Evolutionary conservation across 92 coral and sea anemone species (phyloP).

Genomic region (Umimayanthus kanabou): DNA sequence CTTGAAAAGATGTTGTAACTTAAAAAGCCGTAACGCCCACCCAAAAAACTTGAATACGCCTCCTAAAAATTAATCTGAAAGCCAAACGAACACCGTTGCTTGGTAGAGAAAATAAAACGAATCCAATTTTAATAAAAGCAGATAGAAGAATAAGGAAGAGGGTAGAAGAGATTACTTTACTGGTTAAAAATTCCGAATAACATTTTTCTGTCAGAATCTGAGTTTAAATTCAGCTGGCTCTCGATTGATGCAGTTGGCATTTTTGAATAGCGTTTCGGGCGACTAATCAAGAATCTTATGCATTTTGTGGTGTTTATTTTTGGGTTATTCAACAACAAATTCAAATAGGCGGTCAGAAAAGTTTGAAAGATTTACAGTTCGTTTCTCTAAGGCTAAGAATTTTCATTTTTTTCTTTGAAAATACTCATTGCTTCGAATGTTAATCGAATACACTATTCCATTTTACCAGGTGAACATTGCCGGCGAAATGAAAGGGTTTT

Average conservation of each 20-base stretch:
- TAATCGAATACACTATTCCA: too few relatives aligned
- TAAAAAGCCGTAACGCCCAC: not conserved
- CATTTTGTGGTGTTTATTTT: not conserved
- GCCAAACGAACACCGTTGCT: conserved; percentile 12
- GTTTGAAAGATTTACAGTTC: not conserved
- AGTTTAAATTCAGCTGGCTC: not conserved
- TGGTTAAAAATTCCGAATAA: not conserved
- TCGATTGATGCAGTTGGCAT: not conserved
- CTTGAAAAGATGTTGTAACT: not conserved
- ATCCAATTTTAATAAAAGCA: not conserved
- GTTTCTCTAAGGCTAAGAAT: not conserved
- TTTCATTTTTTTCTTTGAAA: not conserved
- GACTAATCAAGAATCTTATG: not conserved
- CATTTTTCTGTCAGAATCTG: not conserved
- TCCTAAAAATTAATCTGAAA: not conserved
- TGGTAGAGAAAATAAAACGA: not conserved
- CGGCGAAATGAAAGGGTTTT: not conserved
- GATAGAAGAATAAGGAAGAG: not conserved
- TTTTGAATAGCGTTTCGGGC: conserved; percentile 29
- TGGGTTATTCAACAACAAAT: not conserved
- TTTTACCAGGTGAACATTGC: not conserved
- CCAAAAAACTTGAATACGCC: not conserved
- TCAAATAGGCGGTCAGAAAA: not conserved
- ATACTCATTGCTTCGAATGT: not conserved
- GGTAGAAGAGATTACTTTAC: too few relatives aligned